Percentiles rank a stretch among this genome's conserved stretches.
Evolutionary conservation across 1,140 invertebrate species (phyloP).

Genomic region (Drosophila willistoni): DNA sequence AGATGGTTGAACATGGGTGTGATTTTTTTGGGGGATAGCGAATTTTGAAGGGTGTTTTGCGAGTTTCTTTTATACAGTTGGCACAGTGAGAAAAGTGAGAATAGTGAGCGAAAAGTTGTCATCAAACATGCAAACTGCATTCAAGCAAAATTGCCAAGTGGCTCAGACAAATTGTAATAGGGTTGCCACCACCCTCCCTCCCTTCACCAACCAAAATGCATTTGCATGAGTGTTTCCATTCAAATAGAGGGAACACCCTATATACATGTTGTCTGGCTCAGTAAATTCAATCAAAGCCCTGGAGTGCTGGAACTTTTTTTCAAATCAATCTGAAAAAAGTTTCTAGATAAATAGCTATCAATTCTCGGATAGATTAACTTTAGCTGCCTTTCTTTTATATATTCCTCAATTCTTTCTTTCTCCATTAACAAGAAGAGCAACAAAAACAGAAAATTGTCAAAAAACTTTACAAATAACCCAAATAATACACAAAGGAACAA

Average conservation of each 20-base stretch:
- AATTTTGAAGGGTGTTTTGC: constrained; percentile 3
- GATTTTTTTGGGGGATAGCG: constrained; percentile 25
- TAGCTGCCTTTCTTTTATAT: neutral
- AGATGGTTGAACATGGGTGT: constrained; percentile 1
- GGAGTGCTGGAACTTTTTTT: neutral
- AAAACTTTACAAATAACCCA: constrained; percentile 51
- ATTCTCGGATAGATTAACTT: constrained; percentile 40
- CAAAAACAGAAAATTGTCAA: constrained; percentile 11
- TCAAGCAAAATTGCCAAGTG: constrained; percentile 51
- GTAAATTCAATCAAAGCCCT: constrained; percentile 13
- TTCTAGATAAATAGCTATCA: constrained; percentile 13
- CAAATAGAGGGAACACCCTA: neutral
- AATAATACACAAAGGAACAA: constrained; percentile 48
- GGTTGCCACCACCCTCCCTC: neutral
- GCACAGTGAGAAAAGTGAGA: neutral
- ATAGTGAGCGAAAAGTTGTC: constrained; percentile 37
- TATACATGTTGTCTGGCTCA: too few relatives aligned
- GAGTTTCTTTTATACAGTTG: constrained; percentile 6
- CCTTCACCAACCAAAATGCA: neutral
- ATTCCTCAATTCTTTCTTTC: neutral
- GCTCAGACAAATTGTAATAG: constrained; percentile 4
- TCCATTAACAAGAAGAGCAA: constrained; percentile 5
- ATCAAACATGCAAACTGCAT: constrained; percentile 62
- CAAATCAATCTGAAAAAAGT: constrained; percentile 7
- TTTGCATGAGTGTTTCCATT: neutral